Evolutionary conservation across 2,888 invertebrate species (phyloP).

Genomic region (Merodon equestris): DNA sequence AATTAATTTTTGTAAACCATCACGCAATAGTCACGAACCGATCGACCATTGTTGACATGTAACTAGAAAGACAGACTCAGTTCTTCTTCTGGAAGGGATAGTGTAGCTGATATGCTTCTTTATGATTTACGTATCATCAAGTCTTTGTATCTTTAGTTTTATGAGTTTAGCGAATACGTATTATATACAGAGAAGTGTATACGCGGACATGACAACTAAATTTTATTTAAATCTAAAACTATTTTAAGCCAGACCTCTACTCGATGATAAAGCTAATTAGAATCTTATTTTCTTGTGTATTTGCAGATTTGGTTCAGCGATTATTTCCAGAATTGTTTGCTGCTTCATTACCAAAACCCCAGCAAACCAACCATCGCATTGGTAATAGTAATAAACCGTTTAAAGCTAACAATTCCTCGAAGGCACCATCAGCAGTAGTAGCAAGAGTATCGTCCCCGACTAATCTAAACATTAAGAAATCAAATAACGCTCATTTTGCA

Average conservation of each 20-base stretch:
- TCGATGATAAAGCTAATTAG: not conserved
- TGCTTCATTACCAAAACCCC: not conserved
- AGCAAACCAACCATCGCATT: not conserved
- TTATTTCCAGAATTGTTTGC: conserved; percentile 43
- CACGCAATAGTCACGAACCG: too few relatives aligned
- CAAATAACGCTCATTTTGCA: too few relatives aligned
- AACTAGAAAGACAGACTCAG: too few relatives aligned
- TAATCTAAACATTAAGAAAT: not conserved
- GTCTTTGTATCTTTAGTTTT: not conserved
- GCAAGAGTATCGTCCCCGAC: too few relatives aligned
- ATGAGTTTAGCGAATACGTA: not conserved
- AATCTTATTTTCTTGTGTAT: not conserved
- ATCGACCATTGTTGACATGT: too few relatives aligned
- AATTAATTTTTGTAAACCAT: too few relatives aligned
- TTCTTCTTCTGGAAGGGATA: too few relatives aligned
- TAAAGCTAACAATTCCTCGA: conserved; percentile 12
- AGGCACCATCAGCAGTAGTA: not conserved
- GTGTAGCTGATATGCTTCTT: too few relatives aligned
- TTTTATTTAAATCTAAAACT: too few relatives aligned
- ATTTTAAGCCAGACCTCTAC: too few relatives aligned
- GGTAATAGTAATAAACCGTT: not conserved
- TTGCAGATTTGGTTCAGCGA: conserved; percentile 43
- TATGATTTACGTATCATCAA: too few relatives aligned
- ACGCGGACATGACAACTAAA: not conserved
- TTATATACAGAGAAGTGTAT: not conserved